Evolutionary conservation across 1,140 invertebrate species (phyloP), one percentile per base, ranked within the genome.

Genomic region (Leguminivora glycinivorella): DNA sequence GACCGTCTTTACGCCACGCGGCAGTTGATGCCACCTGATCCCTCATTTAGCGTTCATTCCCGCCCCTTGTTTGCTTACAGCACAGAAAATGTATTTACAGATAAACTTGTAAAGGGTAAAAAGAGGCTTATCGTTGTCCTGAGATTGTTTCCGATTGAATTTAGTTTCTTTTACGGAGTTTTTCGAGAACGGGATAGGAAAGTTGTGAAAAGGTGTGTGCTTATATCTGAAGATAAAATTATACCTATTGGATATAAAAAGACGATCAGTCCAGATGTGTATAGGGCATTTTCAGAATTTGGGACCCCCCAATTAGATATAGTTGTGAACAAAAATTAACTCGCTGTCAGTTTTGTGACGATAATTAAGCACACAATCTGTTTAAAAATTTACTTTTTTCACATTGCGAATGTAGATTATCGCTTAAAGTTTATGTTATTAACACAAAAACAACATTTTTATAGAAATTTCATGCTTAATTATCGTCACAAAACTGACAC

Each of bases 21-120:
- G 58, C 75, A 68, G 34, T 68, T 47, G 70, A 58, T 75, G 74
- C 68, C 84, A 85, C 80, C 84, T 82, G 83, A 82, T 81, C 72
- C 77, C 73, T 67, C 67, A 29, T 63, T 63, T 63, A 63, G n/a
- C 58, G 58, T 63, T 63, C 58, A 31, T 29, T 63, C 58, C 22
- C 56, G 14, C 10, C 58, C 58, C 26, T 14, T 63, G 58, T 63
- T 63, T 63, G 31, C 58, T 29, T 31, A 63, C 58, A 63, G 26
- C 58, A 29, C 58, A 63, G 58, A 63, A 63, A 63, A 63, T 29
- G 58, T 63, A 63, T 29, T 31, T 63, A 63, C 58, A 34, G 58
- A 63, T 63, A 31, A 63, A 31, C 22, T 31, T 17, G n/a, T 29
- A 63, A 63, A 31, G 58, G 58, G 25, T 63, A 63, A 29, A 60